A percentile compares a stretch with the other conserved stretches of the same genome.
Conservation (phyloP, 2,113 vertebrate genomes). For the Phalacrocorax brasilianus region DNA sequence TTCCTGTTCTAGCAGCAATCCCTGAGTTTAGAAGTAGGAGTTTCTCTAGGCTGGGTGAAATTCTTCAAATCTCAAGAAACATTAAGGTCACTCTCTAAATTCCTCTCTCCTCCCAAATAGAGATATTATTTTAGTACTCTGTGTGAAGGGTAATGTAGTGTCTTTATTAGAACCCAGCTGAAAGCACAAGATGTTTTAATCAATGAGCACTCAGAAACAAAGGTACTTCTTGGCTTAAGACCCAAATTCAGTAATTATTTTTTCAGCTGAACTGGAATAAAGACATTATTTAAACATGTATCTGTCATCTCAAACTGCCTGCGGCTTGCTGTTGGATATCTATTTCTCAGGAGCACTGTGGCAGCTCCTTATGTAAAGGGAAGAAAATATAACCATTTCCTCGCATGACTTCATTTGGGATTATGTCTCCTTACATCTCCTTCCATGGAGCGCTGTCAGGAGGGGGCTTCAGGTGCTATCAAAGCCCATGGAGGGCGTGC, state of each 20-base stretch:
- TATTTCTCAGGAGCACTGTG: slow-evolving; percentile 6
- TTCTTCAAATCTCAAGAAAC: slow-evolving; percentile 44
- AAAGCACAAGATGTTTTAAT: slow-evolving; percentile 38
- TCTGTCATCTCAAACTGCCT: slow-evolving; percentile 43
- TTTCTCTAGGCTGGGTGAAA: slow-evolving; percentile 19
- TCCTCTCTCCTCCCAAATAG: neutral
- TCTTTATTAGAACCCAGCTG: slow-evolving; percentile 1
- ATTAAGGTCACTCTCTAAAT: slow-evolving; percentile 11
- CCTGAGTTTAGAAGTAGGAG: neutral
- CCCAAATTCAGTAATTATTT: slow-evolving; percentile 48
- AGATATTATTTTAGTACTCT: neutral
- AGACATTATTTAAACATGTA: slow-evolving; percentile 51
- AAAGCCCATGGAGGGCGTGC: neutral
- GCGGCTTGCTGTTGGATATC: neutral
- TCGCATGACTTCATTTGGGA: neutral
- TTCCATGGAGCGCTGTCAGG: neutral
- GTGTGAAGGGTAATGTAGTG: neutral
- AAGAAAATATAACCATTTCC: neutral
- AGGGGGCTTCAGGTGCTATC: neutral
- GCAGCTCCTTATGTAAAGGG: slow-evolving; percentile 3
- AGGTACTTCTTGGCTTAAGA: slow-evolving; percentile 44
- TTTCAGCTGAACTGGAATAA: slow-evolving; percentile 57
- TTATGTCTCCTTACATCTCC: neutral
- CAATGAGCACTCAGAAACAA: slow-evolving; percentile 33
- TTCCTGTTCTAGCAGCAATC: slow-evolving; percentile 59